Evolutionary conservation across 2,888 invertebrate genomes (phyloP), one percentile per base, ranked within the genome.

Genomic region (Ectemnius continuus): DNA sequence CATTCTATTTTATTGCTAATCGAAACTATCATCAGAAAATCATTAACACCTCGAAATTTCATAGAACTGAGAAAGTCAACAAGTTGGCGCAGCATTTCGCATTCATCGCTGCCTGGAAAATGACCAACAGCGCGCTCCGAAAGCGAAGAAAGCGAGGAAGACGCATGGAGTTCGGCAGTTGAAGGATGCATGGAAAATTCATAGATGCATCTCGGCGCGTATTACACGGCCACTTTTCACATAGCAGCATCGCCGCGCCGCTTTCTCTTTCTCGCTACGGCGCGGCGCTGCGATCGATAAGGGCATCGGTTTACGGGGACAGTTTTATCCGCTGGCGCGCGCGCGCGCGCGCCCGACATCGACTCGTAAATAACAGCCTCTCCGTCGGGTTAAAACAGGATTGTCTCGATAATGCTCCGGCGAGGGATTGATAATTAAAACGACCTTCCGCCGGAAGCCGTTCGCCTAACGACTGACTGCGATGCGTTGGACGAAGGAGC

Each of bases 311-410:
- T 80, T 77, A 72, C 74, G 69, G 70, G 62, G 61, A 73, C 75
- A 77, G 65, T 82, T 73, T 82, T 79, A 82, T 70, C 66, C 68
- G 45, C n/a, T n/a, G n/a, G n/a, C n/a, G n/a, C n/a, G n/a, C n/a
- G 36, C 76, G 58, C 76, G 70, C 75, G 69, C 76, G 72, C 73
- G 67, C 61, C 28, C 62, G 60, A 82, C 67, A 69, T 65, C 60
- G 67, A 80, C 66, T 72, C 61, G 70, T 68, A 83, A 72, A 80
- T 80, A 82, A 76, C 57, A 67, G 77, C 68, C 66, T 60, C 23
- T 45, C 28, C 56, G 28, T 28, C 62, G 45, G 64, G 64, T 62
- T 45, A 64, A 66, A 20, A 26, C 6, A 18, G 70, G 68, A 70
- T 78, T 67, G 56, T 63, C 28, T 20, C 18, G 70, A 67, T 73